phyloP scores from a whole-genome alignment of 2,113 vertebrate species.

The Apeltes quadracus region DNA sequence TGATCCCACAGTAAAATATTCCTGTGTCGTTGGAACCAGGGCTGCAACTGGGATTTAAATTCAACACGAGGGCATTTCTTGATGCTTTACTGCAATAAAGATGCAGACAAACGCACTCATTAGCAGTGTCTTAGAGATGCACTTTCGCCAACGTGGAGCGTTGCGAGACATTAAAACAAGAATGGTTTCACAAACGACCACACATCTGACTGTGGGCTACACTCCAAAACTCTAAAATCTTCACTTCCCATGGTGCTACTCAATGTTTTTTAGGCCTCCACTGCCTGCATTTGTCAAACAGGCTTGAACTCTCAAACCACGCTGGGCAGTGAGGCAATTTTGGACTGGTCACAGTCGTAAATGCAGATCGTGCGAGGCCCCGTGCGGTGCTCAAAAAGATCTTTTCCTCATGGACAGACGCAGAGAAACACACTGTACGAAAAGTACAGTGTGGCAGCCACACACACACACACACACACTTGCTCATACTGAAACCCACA shows the following conservation, averaged over 20 bases:
- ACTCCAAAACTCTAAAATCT: neutral
- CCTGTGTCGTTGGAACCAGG: constrained; percentile 5
- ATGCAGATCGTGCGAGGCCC: neutral
- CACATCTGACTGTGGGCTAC: neutral
- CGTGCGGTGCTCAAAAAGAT: neutral
- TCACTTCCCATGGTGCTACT: constrained; percentile 17
- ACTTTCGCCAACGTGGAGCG: neutral
- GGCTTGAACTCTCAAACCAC: neutral
- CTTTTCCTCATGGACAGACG: neutral
- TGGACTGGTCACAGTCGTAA: neutral
- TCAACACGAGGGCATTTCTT: neutral
- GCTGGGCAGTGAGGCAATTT: neutral
- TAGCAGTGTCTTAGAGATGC: neutral
- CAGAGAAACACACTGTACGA: too few relatives aligned
- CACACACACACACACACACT: neutral
- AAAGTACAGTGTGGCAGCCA: too few relatives aligned
- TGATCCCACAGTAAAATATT: constrained; percentile 8
- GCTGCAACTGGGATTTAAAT: constrained; percentile 4
- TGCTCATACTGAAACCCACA: constrained; percentile 3
- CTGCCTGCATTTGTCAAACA: constrained; percentile 8
- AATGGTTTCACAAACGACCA: neutral
- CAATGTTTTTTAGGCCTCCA: neutral
- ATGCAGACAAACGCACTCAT: neutral
- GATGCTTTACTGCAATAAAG: neutral
- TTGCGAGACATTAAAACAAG: neutral